Conservation (phyloP, 2,888 invertebrate genomes). For the Rhopalosiphum nymphaeae region DNA sequence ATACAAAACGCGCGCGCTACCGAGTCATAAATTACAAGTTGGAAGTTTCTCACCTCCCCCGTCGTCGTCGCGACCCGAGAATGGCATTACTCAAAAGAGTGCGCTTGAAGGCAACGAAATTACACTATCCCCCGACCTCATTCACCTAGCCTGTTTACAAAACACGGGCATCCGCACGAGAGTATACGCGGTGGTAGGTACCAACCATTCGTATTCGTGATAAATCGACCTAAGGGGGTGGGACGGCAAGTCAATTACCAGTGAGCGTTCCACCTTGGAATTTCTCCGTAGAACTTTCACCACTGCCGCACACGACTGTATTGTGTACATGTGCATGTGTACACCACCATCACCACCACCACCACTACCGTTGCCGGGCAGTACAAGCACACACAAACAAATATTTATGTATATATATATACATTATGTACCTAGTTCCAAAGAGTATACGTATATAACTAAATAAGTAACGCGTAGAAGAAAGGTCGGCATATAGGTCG, state of each 20-base stretch:
- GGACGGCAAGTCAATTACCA: slow-evolving; percentile 62
- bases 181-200: not conserved
- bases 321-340: not conserved
- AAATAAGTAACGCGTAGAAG: not conserved
- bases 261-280: slow-evolving; percentile 61
- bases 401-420: not conserved
- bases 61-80: slow-evolving; percentile 35
- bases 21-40: slow-evolving; percentile 65
- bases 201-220: slow-evolving; percentile 61
- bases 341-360: not conserved
- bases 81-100: slow-evolving; percentile 64
- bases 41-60: slow-evolving; percentile 48
- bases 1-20: slow-evolving; percentile 56
- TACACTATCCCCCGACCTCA: slow-evolving; percentile 18
- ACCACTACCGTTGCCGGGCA: not conserved
- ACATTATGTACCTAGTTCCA: not conserved
- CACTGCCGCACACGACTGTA: not conserved
- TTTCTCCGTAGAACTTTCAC: slow-evolving; percentile 61
- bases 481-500: not conserved
- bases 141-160: not conserved
- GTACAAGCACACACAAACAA: not conserved
- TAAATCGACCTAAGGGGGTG: slow-evolving; percentile 56
- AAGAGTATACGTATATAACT: not conserved
- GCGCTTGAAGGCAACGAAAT: slow-evolving; percentile 64
- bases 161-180: slow-evolving; percentile 20